Evolutionary conservation across 2,797 vertebrate species (phyloP).

Genomic region (Labroides dimidiatus): DNA sequence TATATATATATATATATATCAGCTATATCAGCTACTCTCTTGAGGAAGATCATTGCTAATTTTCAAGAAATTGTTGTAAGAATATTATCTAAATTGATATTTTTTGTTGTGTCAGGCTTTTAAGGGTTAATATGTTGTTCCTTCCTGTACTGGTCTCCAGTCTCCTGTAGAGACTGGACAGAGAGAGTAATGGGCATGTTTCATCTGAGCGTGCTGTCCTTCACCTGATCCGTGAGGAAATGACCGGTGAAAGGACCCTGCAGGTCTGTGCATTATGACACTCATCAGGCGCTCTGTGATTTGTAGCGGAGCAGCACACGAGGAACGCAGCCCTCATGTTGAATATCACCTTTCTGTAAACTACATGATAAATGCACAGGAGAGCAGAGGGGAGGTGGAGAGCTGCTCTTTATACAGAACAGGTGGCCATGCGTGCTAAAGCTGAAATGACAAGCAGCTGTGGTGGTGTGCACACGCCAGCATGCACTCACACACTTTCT

Average conservation of each 20-base stretch:
- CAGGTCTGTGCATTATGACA: conserved; percentile 44
- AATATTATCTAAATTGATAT: too few relatives aligned
- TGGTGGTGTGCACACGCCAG: conserved; percentile 41
- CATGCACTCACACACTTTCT: conserved; percentile 27
- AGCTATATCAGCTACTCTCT: too few relatives aligned
- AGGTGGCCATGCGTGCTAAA: conserved; percentile 78
- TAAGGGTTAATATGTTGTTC: neutral
- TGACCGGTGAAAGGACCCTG: conserved; percentile 25
- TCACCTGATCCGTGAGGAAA: conserved; percentile 5
- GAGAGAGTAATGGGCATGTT: neutral
- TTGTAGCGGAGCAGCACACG: conserved; percentile 44
- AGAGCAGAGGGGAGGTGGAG: conserved; percentile 32
- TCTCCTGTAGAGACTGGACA: neutral
- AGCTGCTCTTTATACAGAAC: conserved; percentile 77
- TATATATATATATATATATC: too few relatives aligned
- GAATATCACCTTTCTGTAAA: conserved; percentile 69
- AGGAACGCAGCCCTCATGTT: conserved; percentile 55
- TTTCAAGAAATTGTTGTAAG: too few relatives aligned
- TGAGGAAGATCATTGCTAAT: too few relatives aligned
- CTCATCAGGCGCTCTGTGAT: conserved; percentile 59
- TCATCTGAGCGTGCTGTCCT: conserved; percentile 9
- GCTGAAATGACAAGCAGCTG: conserved; percentile 80
- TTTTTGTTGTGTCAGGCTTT: too few relatives aligned
- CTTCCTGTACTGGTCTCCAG: neutral
- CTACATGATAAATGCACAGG: conserved; percentile 61